Conservation (phyloP, 1,140 invertebrate genomes). For the Lerema accius region DNA sequence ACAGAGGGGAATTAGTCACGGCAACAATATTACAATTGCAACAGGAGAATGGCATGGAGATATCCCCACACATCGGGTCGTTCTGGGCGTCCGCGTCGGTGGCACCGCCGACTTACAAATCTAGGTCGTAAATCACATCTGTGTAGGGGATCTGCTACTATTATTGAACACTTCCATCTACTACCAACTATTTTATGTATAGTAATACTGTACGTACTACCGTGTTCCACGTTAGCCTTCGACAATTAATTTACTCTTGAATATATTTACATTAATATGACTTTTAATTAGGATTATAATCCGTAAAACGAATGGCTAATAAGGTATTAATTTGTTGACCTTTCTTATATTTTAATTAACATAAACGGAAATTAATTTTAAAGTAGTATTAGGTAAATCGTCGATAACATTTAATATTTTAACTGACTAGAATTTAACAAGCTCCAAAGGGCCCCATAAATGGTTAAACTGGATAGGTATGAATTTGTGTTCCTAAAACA, state of each 20-base stretch:
- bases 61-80: conserved; percentile 7
- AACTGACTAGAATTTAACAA: no score
- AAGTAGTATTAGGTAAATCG: no score
- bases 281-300: no score
- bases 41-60: conserved; percentile 12
- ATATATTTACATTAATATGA: not conserved
- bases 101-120: conserved; percentile 2
- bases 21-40: conserved; percentile 6
- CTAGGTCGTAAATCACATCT: conserved; percentile 22
- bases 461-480: no score
- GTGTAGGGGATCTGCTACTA: conserved; percentile 21
- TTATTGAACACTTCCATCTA: conserved; percentile 24
- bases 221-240: conserved; percentile 2
- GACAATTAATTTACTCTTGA: not conserved
- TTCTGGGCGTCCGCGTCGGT: not conserved
- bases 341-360: no score
- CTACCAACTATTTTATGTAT: no score
- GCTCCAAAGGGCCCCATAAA: no score
- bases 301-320: not conserved
- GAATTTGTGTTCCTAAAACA: no score
- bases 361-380: no score
- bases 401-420: no score
- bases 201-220: no score
- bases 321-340: not conserved
- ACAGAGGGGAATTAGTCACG: conserved; percentile 17